Percentiles rank a stretch among this genome's conserved stretches.
phyloP scores from a whole-genome alignment of 2,797 vertebrate genomes.

The Paguma larvata region DNA sequence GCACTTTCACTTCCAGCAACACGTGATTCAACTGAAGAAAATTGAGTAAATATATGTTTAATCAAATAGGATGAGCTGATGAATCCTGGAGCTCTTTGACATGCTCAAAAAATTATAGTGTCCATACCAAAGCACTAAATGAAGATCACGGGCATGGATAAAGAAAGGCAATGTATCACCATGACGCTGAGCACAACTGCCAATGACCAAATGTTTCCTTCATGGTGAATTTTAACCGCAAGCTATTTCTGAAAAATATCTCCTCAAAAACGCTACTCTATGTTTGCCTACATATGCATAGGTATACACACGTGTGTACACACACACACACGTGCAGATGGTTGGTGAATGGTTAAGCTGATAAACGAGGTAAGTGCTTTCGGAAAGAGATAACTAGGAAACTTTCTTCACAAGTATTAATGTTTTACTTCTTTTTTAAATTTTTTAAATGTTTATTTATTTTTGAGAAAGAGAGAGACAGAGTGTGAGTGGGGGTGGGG shows the following conservation, averaged over 20 bases:
- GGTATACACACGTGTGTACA: neutral
- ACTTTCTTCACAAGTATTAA: neutral
- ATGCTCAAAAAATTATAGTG: neutral
- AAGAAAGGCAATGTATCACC: neutral
- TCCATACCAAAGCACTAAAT: neutral
- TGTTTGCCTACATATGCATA: neutral
- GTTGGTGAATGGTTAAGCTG: neutral
- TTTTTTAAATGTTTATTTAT: too few relatives aligned
- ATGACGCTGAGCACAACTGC: neutral
- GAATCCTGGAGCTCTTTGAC: slow-evolving; percentile 15
- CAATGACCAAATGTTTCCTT: neutral
- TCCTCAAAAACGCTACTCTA: neutral
- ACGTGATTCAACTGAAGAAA: neutral
- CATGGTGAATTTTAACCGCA: neutral
- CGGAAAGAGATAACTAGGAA: neutral
- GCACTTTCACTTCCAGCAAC: neutral
- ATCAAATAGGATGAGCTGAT: neutral
- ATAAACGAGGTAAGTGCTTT: neutral
- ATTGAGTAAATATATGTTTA: neutral
- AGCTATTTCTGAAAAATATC: neutral
- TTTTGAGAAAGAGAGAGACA: too few relatives aligned
- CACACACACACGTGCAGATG: neutral
- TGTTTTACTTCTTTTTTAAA: neutral
- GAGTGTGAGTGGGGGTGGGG: too few relatives aligned
- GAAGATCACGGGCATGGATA: neutral